Conservation (phyloP, 2,113 vertebrate genomes). For the Hemiprocne comata region DNA sequence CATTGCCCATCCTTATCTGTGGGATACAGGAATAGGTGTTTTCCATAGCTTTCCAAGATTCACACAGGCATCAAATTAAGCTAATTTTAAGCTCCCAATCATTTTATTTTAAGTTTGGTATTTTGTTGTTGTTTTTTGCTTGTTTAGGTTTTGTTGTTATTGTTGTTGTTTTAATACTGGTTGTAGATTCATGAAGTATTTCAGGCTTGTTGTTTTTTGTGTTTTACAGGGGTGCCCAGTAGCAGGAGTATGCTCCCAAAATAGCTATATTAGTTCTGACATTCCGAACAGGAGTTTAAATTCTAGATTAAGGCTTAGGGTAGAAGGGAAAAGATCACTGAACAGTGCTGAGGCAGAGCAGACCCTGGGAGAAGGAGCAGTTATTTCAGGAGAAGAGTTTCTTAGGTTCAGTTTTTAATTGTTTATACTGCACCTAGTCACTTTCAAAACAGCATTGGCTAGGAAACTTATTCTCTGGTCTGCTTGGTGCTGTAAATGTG, state of each 20-base stretch:
- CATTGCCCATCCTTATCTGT: neutral
- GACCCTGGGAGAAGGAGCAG: neutral
- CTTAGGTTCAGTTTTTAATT: neutral
- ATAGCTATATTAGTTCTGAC: neutral
- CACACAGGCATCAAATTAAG: neutral
- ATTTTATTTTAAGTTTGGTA: neutral
- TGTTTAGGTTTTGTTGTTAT: neutral
- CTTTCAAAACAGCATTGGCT: rapidly evolving
- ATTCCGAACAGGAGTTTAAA: neutral
- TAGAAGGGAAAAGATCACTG: neutral
- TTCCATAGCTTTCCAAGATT: neutral
- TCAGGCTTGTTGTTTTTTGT: neutral
- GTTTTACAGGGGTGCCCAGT: neutral
- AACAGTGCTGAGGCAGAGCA: neutral
- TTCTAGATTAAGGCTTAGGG: neutral
- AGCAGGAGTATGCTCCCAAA: neutral
- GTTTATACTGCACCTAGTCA: neutral
- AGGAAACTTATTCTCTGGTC: neutral
- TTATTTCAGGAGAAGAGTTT: neutral
- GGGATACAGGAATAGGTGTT: neutral
- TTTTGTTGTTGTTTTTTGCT: neutral
- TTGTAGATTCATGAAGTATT: neutral
- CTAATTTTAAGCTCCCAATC: neutral
- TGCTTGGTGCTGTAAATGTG: neutral
- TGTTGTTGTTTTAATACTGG: neutral